These are phyloP conservation scores for Caerostris extrusa DNA, from an alignment of 1,140 invertebrate species.

Conservation along the genomic window DNA sequence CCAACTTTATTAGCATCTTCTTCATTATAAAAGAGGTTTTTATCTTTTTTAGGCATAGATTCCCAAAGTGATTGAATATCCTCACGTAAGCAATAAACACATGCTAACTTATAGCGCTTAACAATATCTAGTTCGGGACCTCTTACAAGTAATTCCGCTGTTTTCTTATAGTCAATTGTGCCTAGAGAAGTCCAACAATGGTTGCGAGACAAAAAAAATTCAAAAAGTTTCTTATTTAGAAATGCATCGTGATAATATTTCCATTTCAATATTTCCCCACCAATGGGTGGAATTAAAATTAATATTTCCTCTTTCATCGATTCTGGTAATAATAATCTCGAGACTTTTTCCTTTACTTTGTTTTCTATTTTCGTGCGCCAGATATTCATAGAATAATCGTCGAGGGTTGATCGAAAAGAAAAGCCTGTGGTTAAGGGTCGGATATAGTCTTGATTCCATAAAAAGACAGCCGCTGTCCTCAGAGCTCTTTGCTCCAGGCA, in stretches of 20 bases:
- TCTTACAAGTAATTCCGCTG: constrained; percentile 45
- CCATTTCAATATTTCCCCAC: background rate
- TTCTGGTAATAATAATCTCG: background rate
- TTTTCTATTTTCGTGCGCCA: background rate
- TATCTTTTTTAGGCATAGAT: background rate
- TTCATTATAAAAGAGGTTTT: background rate
- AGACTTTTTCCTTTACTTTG: background rate
- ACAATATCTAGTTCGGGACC: constrained; percentile 28
- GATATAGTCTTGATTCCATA: background rate
- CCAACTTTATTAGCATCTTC: background rate
- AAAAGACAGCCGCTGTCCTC: background rate
- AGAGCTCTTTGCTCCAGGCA: background rate
- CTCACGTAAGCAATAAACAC: constrained; percentile 32
- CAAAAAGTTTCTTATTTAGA: background rate
- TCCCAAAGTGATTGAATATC: background rate
- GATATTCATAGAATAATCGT: background rate
- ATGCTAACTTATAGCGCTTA: constrained; percentile 31
- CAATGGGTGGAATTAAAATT: background rate
- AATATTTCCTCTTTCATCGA: background rate
- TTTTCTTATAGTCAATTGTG: constrained; percentile 48
- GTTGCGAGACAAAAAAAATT: background rate
- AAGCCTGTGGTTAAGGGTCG: background rate
- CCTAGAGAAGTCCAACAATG: constrained; percentile 48
- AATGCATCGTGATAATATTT: background rate
- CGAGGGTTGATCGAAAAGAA: background rate